Conservation (phyloP, 2,888 invertebrate species). For the Drosophila multiciliata region DNA sequence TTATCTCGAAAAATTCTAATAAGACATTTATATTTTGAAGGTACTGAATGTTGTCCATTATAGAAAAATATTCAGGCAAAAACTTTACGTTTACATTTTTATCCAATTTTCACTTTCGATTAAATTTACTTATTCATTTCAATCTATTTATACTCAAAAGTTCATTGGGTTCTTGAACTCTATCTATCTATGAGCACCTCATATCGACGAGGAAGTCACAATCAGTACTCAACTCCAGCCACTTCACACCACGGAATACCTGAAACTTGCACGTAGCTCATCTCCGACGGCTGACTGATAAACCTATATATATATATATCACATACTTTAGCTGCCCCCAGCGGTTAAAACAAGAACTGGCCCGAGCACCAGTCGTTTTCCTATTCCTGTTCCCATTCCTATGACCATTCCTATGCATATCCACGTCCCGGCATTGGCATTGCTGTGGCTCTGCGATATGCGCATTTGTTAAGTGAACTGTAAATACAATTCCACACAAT, state of each 20-base stretch:
- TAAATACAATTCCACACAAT: constrained; percentile 67
- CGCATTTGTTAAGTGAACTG: constrained; percentile 77
- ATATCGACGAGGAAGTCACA: constrained; percentile 14
- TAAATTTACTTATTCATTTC: constrained; percentile 1
- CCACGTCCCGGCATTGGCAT: constrained; percentile 30
- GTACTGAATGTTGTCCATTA: neutral
- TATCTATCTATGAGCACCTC: constrained; percentile 5
- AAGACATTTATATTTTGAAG: neutral
- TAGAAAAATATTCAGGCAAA: no score
- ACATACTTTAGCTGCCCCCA: constrained; percentile 20
- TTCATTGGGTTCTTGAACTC: constrained; percentile 66
- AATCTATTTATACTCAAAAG: constrained; percentile 52
- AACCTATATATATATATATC: constrained; percentile 48
- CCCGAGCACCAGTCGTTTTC: neutral
- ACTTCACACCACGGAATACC: constrained; percentile 34
- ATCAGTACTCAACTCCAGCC: constrained; percentile 32
- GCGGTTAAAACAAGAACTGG: neutral
- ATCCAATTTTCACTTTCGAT: neutral
- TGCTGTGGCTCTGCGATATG: constrained; percentile 59
- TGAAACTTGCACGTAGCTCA: constrained; percentile 34
- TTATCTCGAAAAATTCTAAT: neutral
- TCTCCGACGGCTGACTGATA: constrained; percentile 37
- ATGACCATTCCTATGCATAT: constrained; percentile 8
- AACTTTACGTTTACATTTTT: neutral
- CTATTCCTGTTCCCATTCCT: neutral